Evolutionary conservation across 1,140 invertebrate genomes (phyloP).

Genomic region (Adoxophyes honmai): DNA sequence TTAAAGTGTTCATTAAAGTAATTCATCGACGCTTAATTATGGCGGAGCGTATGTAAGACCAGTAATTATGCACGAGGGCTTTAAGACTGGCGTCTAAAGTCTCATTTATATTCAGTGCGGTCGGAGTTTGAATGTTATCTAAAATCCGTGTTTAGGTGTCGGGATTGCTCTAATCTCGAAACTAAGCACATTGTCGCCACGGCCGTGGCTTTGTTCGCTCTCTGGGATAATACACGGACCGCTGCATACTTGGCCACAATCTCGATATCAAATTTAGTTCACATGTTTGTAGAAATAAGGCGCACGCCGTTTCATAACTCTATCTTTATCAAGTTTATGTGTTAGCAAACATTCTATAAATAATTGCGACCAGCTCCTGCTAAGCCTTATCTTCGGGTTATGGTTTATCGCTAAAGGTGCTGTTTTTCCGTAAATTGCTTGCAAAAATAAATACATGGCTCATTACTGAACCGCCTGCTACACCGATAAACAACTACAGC

Average conservation of each 20-base stretch:
- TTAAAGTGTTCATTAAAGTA: slow-evolving; percentile 33
- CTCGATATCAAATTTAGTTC: too few relatives aligned
- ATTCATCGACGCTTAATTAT: slow-evolving; percentile 35
- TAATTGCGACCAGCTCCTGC: background rate
- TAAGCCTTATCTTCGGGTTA: background rate
- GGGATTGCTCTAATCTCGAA: slow-evolving; percentile 73
- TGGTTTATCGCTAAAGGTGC: slow-evolving; percentile 7
- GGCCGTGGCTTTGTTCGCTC: slow-evolving; percentile 57
- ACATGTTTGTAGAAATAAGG: too few relatives aligned
- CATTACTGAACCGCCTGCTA: background rate
- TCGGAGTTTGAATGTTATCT: slow-evolving; percentile 75
- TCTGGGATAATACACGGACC: slow-evolving; percentile 18
- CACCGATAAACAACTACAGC: background rate
- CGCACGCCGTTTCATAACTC: too few relatives aligned
- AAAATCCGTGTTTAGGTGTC: slow-evolving; percentile 76
- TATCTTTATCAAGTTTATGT: too few relatives aligned
- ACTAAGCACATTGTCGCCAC: slow-evolving; percentile 73
- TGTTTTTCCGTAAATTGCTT: slow-evolving; percentile 11
- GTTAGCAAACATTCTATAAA: too few relatives aligned
- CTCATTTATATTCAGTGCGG: slow-evolving; percentile 75
- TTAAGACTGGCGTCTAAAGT: slow-evolving; percentile 66
- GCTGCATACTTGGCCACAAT: too few relatives aligned
- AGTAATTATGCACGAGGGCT: slow-evolving; percentile 65
- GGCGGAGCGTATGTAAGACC: slow-evolving; percentile 40
- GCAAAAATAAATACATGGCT: background rate